A percentile compares a stretch with the other conserved stretches of the same genome.
Evolutionary conservation across 2,797 vertebrate genomes (phyloP).

Genomic region (Pithecia hirsuta): DNA sequence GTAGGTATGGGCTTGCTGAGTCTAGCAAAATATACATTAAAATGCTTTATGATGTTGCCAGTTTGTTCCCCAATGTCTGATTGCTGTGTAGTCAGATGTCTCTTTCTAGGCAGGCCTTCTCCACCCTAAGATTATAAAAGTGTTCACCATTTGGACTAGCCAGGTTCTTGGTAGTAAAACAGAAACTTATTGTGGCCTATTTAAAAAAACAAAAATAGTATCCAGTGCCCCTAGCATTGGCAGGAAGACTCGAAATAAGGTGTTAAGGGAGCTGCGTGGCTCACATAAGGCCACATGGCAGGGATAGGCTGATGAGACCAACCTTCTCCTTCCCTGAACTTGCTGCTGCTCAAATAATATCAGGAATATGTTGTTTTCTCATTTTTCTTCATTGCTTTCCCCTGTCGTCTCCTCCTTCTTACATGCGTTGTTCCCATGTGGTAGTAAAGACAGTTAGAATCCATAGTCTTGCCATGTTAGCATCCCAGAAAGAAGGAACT

Average conservation of each 20-base stretch:
- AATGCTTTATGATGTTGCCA: not conserved
- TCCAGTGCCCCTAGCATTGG: not conserved
- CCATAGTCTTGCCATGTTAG: not conserved
- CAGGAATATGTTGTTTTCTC: not conserved
- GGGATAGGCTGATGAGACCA: not conserved
- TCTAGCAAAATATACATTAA: not conserved
- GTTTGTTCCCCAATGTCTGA: not conserved
- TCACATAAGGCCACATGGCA: not conserved
- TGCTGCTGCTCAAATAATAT: not conserved
- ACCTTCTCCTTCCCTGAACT: not conserved
- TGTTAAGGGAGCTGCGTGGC: not conserved
- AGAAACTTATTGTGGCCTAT: constrained; percentile 8
- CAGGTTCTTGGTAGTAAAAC: constrained; percentile 42
- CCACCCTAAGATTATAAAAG: not conserved
- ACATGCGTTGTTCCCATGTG: not conserved
- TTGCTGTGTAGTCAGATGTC: not conserved
- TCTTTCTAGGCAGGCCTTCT: constrained; percentile 21
- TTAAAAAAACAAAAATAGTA: constrained; percentile 31
- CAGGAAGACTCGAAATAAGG: not conserved
- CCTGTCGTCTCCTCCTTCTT: not conserved
- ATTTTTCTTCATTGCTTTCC: constrained; percentile 1
- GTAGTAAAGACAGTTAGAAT: not conserved
- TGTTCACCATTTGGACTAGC: not conserved
- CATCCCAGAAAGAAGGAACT: not conserved
- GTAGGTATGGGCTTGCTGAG: not conserved